Evolutionary conservation across 2,888 invertebrate species (phyloP).

Genomic region (Dichetophora obliterata): DNA sequence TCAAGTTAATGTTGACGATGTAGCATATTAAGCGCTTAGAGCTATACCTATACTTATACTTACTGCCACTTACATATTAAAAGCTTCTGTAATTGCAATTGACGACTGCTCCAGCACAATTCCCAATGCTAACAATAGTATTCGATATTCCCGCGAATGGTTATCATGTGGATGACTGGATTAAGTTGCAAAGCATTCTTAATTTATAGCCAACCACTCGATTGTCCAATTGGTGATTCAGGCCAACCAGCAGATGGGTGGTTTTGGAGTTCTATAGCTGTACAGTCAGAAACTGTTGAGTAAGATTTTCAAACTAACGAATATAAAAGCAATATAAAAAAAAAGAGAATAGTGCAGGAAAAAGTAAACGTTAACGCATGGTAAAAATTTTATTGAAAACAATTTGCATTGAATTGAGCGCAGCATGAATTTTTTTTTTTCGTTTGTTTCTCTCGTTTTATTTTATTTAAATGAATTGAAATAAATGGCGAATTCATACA

Average conservation of each 20-base stretch:
- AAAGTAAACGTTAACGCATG: neutral
- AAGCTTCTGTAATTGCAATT: neutral
- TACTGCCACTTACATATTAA: neutral
- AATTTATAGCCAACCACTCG: slow-evolving; percentile 31
- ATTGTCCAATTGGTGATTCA: neutral
- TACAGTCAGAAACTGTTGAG: too few species aligned
- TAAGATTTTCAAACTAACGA: too few species aligned
- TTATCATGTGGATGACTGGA: slow-evolving; percentile 28
- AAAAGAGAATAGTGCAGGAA: neutral
- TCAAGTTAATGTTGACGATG: too few species aligned
- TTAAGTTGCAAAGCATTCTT: slow-evolving; percentile 40
- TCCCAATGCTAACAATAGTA: neutral
- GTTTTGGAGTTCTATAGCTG: too few species aligned
- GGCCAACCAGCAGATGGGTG: neutral
- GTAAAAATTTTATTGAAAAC: slow-evolving; percentile 15
- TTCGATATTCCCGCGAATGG: neutral
- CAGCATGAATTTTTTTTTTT: slow-evolving; percentile 1
- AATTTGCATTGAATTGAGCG: neutral
- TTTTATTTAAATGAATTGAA: slow-evolving; percentile 1
- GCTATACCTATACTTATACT: neutral
- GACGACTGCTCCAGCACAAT: neutral
- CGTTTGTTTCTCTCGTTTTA: too few species aligned
- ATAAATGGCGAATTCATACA: slow-evolving; percentile 3
- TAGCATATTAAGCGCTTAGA: too few species aligned
- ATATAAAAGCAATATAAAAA: too few species aligned